These are phyloP conservation scores for Allacma fusca DNA, from an alignment of 2,888 invertebrate genomes.

Conservation along the genomic window DNA sequence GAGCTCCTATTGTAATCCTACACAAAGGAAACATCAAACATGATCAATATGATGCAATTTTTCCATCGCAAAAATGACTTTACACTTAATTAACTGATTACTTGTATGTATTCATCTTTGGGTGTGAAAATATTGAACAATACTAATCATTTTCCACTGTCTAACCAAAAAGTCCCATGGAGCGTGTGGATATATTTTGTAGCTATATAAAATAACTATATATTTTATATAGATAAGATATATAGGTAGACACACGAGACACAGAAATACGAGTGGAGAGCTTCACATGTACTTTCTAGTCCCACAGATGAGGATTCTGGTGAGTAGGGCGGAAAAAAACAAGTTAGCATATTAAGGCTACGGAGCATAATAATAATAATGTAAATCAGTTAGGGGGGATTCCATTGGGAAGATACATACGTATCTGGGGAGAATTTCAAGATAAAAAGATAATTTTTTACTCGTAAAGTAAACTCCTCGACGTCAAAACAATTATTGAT, in stretches of 20 bases:
- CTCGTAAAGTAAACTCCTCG: neutral
- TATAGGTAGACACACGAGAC: no score
- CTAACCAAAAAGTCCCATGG: neutral
- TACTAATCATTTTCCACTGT: neutral
- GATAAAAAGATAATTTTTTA: conserved; percentile 25
- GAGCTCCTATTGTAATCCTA: conserved; percentile 7
- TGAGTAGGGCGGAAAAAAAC: no score
- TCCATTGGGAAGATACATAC: neutral
- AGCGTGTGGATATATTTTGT: no score
- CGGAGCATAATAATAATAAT: neutral
- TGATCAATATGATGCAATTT: conserved; percentile 16
- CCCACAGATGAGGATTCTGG: no score
- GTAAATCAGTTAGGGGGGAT: no score
- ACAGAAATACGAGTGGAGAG: no score
- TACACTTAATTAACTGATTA: conserved; percentile 16
- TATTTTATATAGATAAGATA: no score
- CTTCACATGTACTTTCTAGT: no score
- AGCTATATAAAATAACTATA: no score
- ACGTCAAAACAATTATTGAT: conserved; percentile 35
- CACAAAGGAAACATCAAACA: conserved; percentile 2
- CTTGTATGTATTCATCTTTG: neutral
- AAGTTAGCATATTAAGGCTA: conserved; percentile 11
- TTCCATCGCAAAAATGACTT: neutral
- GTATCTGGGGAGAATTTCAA: neutral
- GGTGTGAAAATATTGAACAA: neutral